A percentile compares a stretch with the other conserved stretches of the same genome.
These are phyloP conservation scores for Meloidogyne hapla DNA, from an alignment of 1,140 invertebrate genomes.

Conservation along the genomic window DNA sequence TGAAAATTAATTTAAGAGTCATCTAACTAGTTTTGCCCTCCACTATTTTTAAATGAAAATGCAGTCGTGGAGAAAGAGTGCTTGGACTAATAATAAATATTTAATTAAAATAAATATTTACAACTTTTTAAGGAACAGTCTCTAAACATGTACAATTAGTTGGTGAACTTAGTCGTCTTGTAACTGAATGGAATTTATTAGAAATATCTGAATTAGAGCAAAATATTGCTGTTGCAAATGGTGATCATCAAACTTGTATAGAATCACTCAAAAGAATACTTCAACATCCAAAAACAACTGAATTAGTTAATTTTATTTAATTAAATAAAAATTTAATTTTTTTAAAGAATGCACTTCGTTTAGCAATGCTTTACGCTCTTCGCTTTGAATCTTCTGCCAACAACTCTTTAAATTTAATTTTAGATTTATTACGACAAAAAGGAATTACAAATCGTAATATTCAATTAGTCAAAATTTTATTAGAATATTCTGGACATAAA, in stretches of 20 bases:
- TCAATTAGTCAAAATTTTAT: slow-evolving; percentile 36
- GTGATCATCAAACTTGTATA: slow-evolving; percentile 83
- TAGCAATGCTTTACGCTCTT: slow-evolving; percentile 88
- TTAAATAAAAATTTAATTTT: slow-evolving; percentile 42
- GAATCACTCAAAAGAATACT: slow-evolving; percentile 50
- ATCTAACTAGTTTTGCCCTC: no score
- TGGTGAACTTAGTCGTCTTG: slow-evolving; percentile 84
- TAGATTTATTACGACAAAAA: slow-evolving; percentile 40
- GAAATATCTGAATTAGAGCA: slow-evolving; percentile 94
- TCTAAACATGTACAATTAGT: slow-evolving; percentile 94
- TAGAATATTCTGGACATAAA: slow-evolving; percentile 51
- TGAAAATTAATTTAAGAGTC: no score
- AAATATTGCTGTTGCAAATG: slow-evolving; percentile 79
- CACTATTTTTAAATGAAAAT: no score
- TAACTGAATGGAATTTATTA: slow-evolving; percentile 77
- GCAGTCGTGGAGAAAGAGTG: no score
- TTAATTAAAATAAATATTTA: not conserved
- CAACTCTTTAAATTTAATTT: slow-evolving; percentile 70
- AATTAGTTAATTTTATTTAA: slow-evolving; percentile 45
- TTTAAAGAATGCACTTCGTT: slow-evolving; percentile 76
- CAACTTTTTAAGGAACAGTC: slow-evolving; percentile 72
- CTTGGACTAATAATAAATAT: no score
- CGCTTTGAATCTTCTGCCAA: slow-evolving; percentile 78
- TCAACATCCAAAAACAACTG: slow-evolving; percentile 53
- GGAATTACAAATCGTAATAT: slow-evolving; percentile 42